A percentile compares a stretch with the other conserved stretches of the same genome.
Conservation (phyloP, 2,113 vertebrate genomes). For the Amphilophus citrinellus region DNA sequence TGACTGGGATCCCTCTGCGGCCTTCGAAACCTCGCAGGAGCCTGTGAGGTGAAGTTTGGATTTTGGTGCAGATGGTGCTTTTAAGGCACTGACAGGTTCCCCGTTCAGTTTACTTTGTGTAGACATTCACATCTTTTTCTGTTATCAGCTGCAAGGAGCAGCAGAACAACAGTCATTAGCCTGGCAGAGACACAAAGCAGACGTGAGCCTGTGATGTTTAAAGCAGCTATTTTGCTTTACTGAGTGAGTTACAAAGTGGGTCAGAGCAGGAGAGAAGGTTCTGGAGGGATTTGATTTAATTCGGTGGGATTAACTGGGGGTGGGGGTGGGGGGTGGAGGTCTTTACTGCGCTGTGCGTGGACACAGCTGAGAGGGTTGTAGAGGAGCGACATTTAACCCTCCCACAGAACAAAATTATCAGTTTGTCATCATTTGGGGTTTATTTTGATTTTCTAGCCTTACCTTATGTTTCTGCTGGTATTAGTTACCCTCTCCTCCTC, state of each 20-base stretch:
- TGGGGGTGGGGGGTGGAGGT: conserved; percentile 2
- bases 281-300: conserved; percentile 38
- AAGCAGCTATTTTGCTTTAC: neutral
- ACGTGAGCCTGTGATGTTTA: accelerated
- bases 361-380: neutral
- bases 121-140: no score
- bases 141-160: no score
- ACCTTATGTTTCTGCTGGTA: neutral
- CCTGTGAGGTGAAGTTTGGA: neutral
- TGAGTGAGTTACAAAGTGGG: neutral
- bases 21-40: neutral
- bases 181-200: neutral
- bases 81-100: no score
- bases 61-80: accelerated
- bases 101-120: no score
- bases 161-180: no score
- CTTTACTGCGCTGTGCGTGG: neutral
- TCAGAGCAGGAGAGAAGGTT: conserved; percentile 6
- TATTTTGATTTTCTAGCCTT: neutral
- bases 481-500: neutral
- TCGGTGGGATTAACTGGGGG: conserved; percentile 30
- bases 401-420: neutral
- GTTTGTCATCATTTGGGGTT: neutral
- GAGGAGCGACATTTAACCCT: neutral
- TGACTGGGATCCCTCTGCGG: accelerated